These are phyloP conservation scores for Scaptomyza parva DNA, from an alignment of 2,888 invertebrate species.

Conservation along the genomic window DNA sequence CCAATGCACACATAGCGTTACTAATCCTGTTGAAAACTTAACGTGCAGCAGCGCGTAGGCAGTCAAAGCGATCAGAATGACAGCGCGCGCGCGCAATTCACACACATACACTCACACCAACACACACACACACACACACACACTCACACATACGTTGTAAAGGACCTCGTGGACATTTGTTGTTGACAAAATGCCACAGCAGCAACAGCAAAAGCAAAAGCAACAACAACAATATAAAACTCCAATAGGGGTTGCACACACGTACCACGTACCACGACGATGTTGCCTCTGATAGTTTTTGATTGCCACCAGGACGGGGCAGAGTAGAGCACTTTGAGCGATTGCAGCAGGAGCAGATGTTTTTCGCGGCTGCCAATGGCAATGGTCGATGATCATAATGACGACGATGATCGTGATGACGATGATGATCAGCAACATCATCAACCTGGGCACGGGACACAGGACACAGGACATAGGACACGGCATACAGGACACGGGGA, in stretches of 20 bases:
- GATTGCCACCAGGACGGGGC: conserved; percentile 50
- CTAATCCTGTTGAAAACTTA: conserved; percentile 69
- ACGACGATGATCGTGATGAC: neutral
- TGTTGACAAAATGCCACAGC: conserved; percentile 71
- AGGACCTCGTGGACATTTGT: conserved; percentile 66
- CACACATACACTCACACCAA: conserved; percentile 23
- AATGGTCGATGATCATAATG: conserved; percentile 19
- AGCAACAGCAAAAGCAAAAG: conserved; percentile 15
- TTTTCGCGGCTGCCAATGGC: conserved; percentile 69
- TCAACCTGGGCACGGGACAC: conserved; percentile 18
- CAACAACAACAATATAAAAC: conserved; percentile 41
- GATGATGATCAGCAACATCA: conserved; percentile 3
- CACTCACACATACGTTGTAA: conserved; percentile 41
- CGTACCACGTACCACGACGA: too few species aligned
- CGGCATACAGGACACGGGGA: conserved; percentile 64
- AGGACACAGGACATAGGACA: conserved; percentile 4
- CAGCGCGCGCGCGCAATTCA: conserved; percentile 42
- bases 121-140: conserved; percentile 34
- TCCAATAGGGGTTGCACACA: conserved; percentile 65
- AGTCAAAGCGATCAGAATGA: conserved; percentile 33
- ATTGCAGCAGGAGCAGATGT: conserved; percentile 83
- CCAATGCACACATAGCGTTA: conserved; percentile 32
- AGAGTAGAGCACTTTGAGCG: conserved; percentile 60
- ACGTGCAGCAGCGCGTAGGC: conserved; percentile 49
- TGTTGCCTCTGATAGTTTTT: conserved; percentile 60